Evolutionary conservation across 2,797 vertebrate genomes (phyloP), one percentile per base, ranked within the genome.

Genomic region (Remorina albescens): DNA sequence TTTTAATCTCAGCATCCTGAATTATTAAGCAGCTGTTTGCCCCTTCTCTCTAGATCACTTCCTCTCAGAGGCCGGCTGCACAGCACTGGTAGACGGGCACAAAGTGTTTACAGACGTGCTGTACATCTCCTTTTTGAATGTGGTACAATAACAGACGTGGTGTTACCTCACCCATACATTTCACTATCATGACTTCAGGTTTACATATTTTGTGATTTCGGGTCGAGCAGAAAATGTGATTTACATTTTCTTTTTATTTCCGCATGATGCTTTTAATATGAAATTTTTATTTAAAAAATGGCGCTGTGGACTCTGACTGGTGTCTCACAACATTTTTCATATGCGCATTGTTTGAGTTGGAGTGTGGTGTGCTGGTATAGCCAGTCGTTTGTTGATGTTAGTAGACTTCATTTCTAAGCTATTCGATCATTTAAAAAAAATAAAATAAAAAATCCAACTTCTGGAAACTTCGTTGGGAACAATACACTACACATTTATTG

Each of bases 1-100:
- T 93, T 94, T 94, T 95, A 94, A 95, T 95, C 92, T 94, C 84
- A 56, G 70, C 75, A 56, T 93, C 76, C 81, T 95, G 91, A 95
- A 95, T 95, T 93, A 95, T 95, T 95, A 90, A 95, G 86, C 91
- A 91, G 88, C 86, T 90, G 84, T 82, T 92, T 92, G 79, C 47
- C 16, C 70, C 21, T 78, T 81, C 82, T 74, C 66, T 23, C 65
- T 71, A 63, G 67, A 86, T 87, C 80, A 56, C 71, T 77, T 88
- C 61, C 76, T 73, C 69, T 77, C 59, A 57, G 51, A 70, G 47
- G 44, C 60, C 3, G 26, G 47, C 37, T 32, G 75, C 16, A 44
- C 56, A 15, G 32, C 5, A 13, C 44, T 9, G 2, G 62, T 2
- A 54, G 30, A 66, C 39, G 12, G 25, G 9, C 11, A 6, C 1